Evolutionary conservation across 2,888 invertebrate genomes (phyloP), one percentile per base, ranked within the genome.

Genomic region (Himalopsyche kuldschensis): DNA sequence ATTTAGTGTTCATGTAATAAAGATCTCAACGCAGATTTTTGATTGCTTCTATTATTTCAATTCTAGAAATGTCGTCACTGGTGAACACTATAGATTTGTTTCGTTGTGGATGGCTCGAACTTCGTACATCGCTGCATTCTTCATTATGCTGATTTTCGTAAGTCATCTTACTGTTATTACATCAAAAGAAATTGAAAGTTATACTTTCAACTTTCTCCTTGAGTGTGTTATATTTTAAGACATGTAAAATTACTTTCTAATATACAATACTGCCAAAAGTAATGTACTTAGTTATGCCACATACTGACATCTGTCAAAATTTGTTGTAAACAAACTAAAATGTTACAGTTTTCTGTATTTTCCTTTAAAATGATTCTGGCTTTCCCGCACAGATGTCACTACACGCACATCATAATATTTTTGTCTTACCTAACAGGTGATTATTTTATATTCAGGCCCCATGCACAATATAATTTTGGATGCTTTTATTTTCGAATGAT

Each of bases 111-210:
- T 98, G 91, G 97, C 98, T 0, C 94, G 98, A 88, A 96, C 96
- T 86, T 97, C 98, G 0, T 99, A 99, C 90, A 93, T 99, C 79
- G 97, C 98, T 11, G 99, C 99, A 0, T 96, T 98, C 89, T 96
- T 98, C 91, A 97, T 99, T 84, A 99, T 99, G 99, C 93, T 99
- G 24, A 94, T 99, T 17, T 99, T 99, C 93, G 99, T 99, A 93
- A 97, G 99, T 97, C 92, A 80, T 79, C 20, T 76, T 75, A 55
- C 20, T 55, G 84, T 77, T 41, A 41, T 78, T 82, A 79, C 20
- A 55, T 55, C 55, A 20, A 55, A 55, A n/a, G 10, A 75, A 75
- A 77, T 76, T 20, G 55, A 55, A 55, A 55, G 55, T 55, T 3
- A 24, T 20, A 20, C 20, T 55, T 55, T 55, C 55, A 20, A 20